phyloP scores from a whole-genome alignment of 2,113 vertebrate genomes.

The Saimiri boliviensis region DNA sequence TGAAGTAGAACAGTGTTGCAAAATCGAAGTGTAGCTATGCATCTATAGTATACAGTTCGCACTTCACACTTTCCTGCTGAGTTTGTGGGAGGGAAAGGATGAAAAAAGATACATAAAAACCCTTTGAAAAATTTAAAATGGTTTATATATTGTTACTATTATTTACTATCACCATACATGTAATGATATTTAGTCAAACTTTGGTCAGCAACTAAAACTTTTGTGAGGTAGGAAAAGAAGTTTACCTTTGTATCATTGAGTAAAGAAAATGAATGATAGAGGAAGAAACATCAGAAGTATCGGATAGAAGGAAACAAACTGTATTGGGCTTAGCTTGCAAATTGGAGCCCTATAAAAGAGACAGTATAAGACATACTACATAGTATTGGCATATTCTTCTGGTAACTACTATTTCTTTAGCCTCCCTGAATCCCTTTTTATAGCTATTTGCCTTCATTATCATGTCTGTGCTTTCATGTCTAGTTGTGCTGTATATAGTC shows the following conservation, averaged over 20 bases:
- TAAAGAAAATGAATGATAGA: slow-evolving; percentile 13
- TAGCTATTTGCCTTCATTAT: background rate
- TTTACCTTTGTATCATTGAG: background rate
- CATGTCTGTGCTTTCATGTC: background rate
- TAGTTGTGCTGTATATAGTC: background rate
- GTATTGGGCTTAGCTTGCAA: background rate
- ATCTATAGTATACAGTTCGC: background rate
- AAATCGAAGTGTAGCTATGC: background rate
- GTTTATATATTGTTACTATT: background rate
- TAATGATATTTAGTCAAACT: background rate
- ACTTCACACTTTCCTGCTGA: background rate
- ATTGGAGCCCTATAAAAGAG: background rate
- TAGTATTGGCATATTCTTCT: background rate
- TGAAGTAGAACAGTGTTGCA: background rate
- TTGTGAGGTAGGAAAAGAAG: background rate
- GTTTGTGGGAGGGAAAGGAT: background rate
- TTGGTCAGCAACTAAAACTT: background rate
- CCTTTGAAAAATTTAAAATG: background rate
- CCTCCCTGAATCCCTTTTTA: background rate
- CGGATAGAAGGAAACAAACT: background rate
- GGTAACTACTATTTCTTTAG: background rate
- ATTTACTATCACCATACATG: background rate
- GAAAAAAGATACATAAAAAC: slow-evolving; percentile 19
- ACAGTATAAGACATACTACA: background rate
- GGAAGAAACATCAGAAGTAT: background rate